Evolutionary conservation across 2,888 invertebrate genomes (phyloP).

Genomic region (Trichacis sp.): DNA sequence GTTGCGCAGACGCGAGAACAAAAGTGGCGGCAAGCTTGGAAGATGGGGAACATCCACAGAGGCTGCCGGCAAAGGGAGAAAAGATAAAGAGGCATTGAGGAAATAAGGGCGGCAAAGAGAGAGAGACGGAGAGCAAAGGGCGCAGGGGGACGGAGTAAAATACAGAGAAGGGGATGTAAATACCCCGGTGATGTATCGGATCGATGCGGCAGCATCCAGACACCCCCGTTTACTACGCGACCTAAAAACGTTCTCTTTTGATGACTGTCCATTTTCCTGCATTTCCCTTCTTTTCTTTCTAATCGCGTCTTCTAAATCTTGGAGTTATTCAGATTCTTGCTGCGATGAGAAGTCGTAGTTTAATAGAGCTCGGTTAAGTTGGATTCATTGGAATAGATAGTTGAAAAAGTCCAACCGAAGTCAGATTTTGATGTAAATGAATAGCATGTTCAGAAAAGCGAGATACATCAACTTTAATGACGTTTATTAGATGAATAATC

Average conservation of each 20-base stretch:
- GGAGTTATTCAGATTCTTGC: too few relatives aligned
- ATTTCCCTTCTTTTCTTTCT: too few relatives aligned
- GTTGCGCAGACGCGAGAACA: slow-evolving; percentile 51
- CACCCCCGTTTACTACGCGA: slow-evolving; percentile 65
- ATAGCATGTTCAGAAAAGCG: too few relatives aligned
- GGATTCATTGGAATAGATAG: too few relatives aligned
- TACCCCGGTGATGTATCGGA: slow-evolving; percentile 69
- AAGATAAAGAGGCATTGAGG: slow-evolving; percentile 31
- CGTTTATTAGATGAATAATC: too few relatives aligned
- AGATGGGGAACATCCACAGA: slow-evolving; percentile 19
- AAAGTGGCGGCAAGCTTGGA: slow-evolving; percentile 50
- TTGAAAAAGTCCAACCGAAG: too few relatives aligned
- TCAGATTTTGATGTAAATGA: too few relatives aligned
- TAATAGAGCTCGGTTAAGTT: too few relatives aligned
- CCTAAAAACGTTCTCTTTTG: slow-evolving; percentile 65
- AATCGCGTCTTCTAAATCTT: too few relatives aligned
- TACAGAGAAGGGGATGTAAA: slow-evolving; percentile 66
- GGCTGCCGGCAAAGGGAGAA: slow-evolving; percentile 31
- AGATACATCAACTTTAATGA: too few relatives aligned
- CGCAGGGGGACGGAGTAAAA: slow-evolving; percentile 43
- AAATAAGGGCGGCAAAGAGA: slow-evolving; percentile 31
- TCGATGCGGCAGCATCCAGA: slow-evolving; percentile 69
- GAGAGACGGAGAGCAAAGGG: slow-evolving; percentile 38
- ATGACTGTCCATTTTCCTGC: slow-evolving; percentile 44
- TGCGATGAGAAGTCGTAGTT: too few relatives aligned